Evolutionary conservation across 2,888 invertebrate genomes (phyloP).

Genomic region (Pollenia amentaria): DNA sequence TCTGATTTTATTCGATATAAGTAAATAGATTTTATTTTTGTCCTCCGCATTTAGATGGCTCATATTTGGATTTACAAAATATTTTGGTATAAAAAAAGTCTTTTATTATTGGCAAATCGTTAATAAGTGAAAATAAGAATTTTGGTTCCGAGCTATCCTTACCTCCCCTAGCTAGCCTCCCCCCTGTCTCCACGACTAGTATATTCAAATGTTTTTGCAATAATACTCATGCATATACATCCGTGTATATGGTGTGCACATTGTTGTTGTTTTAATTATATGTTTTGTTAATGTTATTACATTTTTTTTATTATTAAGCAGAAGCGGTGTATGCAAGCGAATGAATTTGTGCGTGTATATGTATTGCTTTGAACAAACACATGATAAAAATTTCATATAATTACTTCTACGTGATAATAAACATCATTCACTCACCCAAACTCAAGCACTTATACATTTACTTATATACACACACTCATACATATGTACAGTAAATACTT

Average conservation of each 20-base stretch:
- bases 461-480: background rate
- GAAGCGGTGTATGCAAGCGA: constrained; percentile 1
- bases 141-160: too few relatives aligned
- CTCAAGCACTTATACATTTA: constrained; percentile 13
- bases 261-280: constrained; percentile 38
- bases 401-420: constrained; percentile 71
- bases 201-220: background rate
- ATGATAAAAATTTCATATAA: constrained; percentile 68
- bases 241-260: background rate
- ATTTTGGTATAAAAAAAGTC: too few relatives aligned
- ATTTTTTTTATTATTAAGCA: constrained; percentile 24
- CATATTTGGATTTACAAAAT: too few relatives aligned
- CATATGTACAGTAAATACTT: background rate
- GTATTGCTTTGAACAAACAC: constrained; percentile 11
- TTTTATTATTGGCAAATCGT: too few relatives aligned
- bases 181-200: too few relatives aligned
- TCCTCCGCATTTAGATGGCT: too few relatives aligned
- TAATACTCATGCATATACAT: background rate
- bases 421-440: constrained; percentile 56
- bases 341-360: background rate
- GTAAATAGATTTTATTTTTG: too few relatives aligned
- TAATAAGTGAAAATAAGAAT: too few relatives aligned
- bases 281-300: constrained; percentile 64
- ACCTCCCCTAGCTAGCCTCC: too few relatives aligned
- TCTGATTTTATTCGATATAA: too few relatives aligned